Base-by-base conservation (phyloP, 2,113 vertebrate species). In the Sander vitreus region DNA sequence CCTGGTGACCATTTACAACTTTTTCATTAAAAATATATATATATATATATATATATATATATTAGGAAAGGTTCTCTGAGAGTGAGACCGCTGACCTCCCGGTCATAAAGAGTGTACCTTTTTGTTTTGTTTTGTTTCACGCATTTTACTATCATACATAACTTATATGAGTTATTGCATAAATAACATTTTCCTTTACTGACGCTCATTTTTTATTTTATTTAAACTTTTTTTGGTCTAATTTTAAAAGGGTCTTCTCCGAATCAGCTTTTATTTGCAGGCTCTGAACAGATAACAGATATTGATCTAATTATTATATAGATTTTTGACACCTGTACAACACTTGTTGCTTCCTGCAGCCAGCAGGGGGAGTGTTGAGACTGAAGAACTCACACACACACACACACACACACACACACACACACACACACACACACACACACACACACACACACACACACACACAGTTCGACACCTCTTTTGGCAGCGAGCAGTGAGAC, bases 301-400 rank as follows among this genome's bases (percentile, higher is more conserved):
- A 57, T 39, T 39, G 39, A 39, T 11, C 15, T n/a, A 21, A 50
- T 57, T 1, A 50, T 71, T 36, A 12, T 6, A 16, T 5, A 39
- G 58, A 45, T 43, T 8, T 23, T 6, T 33, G 62, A 45, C 45
- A 18, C 4, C 70, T 50, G 18, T 6, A 3, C 47, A 54, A 51
- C 54, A 82, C 66, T 54, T 86, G 80, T 66, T 78, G 80, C 2
- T 33, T 65, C 50, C 2, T 50, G 57, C 30, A 64, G 8, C 87
- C 92, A 93, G 74, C 76, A 91, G 93, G 85, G 88, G 91, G 93
- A 88, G 93, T 73, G 66, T 78, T 83, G 78, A 83, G 73, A 91
- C 90, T 81, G 84, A 85, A n/a, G 39, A 73, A 79, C 64, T 27
- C 27, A 45, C 45, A 23, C 45, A 48, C 10, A 5, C 47, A 43